phyloP scores from a whole-genome alignment of 2,113 vertebrate species.

The Circaetus cinerascens region DNA sequence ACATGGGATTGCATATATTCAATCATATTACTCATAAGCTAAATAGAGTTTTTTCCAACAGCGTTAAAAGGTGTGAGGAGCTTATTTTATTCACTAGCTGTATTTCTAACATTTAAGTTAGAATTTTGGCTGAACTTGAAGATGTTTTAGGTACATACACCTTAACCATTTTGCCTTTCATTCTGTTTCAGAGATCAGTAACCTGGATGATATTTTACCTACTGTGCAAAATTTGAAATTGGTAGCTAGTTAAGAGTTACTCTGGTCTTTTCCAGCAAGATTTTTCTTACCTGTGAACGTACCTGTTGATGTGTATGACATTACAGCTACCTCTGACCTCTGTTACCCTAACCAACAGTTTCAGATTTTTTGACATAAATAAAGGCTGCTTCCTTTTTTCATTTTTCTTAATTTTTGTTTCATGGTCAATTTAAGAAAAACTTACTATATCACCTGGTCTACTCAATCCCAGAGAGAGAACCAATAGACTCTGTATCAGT shows the following conservation, averaged over 20 bases:
- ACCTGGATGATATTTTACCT: constrained; percentile 83
- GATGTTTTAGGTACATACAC: neutral
- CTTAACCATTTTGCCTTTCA: neutral
- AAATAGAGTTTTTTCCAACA: neutral
- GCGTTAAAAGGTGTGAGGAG: neutral
- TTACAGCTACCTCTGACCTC: neutral
- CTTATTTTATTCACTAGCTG: neutral
- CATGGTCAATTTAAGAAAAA: neutral
- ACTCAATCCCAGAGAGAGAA: neutral
- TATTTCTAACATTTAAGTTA: neutral
- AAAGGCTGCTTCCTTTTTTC: neutral
- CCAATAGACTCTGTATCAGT: rapidly evolving
- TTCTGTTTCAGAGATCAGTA: constrained; percentile 80
- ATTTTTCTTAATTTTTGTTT: neutral
- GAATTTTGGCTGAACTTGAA: neutral
- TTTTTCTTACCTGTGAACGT: neutral
- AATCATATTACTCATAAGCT: neutral
- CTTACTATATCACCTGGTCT: rapidly evolving
- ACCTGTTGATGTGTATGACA: neutral
- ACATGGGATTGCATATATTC: neutral
- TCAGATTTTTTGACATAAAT: neutral
- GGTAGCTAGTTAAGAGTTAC: neutral
- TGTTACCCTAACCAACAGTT: neutral
- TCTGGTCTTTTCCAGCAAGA: neutral
- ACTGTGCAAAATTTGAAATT: constrained; percentile 76